Evolutionary conservation across 2,113 vertebrate genomes (phyloP), one percentile per base, ranked within the genome.

Genomic region (Eolophus roseicapilla): DNA sequence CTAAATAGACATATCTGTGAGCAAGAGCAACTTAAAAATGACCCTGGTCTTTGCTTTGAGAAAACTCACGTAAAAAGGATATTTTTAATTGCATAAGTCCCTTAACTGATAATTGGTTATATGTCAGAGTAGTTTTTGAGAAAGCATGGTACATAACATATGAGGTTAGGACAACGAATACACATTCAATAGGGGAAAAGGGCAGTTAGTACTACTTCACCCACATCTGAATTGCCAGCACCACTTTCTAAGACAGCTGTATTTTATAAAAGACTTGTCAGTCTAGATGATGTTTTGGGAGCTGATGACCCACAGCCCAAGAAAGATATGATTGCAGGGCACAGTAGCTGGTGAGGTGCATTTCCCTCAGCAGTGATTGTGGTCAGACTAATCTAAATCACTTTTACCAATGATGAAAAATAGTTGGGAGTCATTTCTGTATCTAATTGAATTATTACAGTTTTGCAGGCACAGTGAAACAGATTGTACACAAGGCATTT

Each of bases 401-500:
- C 18, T 64, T 67, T 11, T 39, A n/a, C 19, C 21, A 25, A 79
- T 28, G 64, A 11, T 64, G 46, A 70, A 50, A 49, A 39, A 37
- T 46, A 18, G 6, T 14, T 77, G 39, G 2, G 23, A 44, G 10
- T 55, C 21, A 37, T 52, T 55, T 31, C 28, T 21, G 5, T 67
- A 5, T 78, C 59, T 94, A 76, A 91, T 23, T 27, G 62, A 19
- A 31, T 91, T 95, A 10, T 11, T 83, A 70, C 68, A 99, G 99
- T 96, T 95, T 99, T 96, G 97, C 94, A 60, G 98, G 98, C 88
- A 96, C 75, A 44, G 98, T 99, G 70, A 98, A 98, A 95, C 97
- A 98, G 82, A 98, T 98, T 33, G 96, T 99, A 55, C 99, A 99
- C 96, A 98, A 99, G 93, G 99, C 99, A 5, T 99, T 98, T 96